A percentile compares a stretch with the other conserved stretches of the same genome.
These are phyloP conservation scores for Vannuccia rotundouncinata DNA, from an alignment of 2,888 invertebrate species.

Conservation along the genomic window DNA sequence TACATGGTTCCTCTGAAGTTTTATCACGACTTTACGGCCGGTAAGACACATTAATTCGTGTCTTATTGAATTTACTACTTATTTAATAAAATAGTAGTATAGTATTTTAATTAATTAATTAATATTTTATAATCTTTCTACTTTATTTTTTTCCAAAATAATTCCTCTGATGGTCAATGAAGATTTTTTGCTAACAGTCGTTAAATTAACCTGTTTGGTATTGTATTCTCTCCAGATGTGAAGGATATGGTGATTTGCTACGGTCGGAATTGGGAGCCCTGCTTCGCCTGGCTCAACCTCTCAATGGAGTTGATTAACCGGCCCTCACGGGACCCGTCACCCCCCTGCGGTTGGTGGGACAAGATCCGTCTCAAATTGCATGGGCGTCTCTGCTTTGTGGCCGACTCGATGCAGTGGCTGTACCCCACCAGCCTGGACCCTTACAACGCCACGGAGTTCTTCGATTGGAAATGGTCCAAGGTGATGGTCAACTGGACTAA, in stretches of 20 bases:
- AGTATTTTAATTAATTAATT: neutral
- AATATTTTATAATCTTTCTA: conserved; percentile 2
- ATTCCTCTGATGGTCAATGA: no score
- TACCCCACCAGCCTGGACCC: conserved; percentile 93
- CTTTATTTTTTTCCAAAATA: no score
- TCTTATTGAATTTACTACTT: no score
- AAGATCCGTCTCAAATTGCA: conserved; percentile 84
- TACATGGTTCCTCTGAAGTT: conserved; percentile 86
- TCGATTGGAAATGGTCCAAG: conserved; percentile 91
- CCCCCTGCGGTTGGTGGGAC: conserved; percentile 92
- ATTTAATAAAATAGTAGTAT: no score
- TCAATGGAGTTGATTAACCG: conserved; percentile 67
- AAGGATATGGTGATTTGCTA: conserved; percentile 60
- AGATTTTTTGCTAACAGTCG: no score
- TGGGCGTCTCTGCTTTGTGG: conserved; percentile 79
- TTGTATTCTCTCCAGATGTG: neutral
- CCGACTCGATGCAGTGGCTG: conserved; percentile 77
- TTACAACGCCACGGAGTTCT: conserved; percentile 95
- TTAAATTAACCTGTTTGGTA: no score
- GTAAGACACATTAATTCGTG: no score
- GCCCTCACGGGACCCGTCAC: conserved; percentile 72
- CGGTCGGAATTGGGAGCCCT: conserved; percentile 98
- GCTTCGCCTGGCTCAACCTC: conserved; percentile 78
- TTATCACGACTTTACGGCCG: conserved; percentile 90
- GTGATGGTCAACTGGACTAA: conserved; percentile 92